Percentiles rank a stretch among this genome's conserved stretches.
Evolutionary conservation across 64 coral and sea anemone species (phyloP).

Genomic region (Pocillopora damicornis): DNA sequence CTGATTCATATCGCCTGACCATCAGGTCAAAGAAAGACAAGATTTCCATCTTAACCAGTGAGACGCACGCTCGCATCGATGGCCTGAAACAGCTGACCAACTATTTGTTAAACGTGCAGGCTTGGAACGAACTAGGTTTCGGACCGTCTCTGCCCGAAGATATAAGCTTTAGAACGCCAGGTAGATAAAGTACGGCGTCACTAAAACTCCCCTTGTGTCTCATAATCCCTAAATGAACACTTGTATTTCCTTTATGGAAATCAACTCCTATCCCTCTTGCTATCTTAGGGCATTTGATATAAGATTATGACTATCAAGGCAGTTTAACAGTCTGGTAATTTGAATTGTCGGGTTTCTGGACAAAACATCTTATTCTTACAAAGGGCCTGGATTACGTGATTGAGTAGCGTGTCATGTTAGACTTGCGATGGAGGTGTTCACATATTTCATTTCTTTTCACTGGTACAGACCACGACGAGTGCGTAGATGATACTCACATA

Average conservation of each 20-base stretch:
- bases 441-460: neutral
- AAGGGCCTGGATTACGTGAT: too few relatives aligned
- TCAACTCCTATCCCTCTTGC: too few relatives aligned
- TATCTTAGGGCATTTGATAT: too few relatives aligned
- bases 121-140: slow-evolving; percentile 22
- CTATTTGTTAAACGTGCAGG: slow-evolving; percentile 19
- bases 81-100: slow-evolving; percentile 40
- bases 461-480: slow-evolving; percentile 7
- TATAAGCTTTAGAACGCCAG: slow-evolving; percentile 39
- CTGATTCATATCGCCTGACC: slow-evolving; percentile 29
- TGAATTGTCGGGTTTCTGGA: too few relatives aligned
- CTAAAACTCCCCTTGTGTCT: neutral
- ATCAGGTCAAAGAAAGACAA: neutral
- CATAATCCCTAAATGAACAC: neutral
- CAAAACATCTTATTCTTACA: too few relatives aligned
- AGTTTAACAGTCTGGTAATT: too few relatives aligned
- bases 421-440: too few relatives aligned
- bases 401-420: too few relatives aligned
- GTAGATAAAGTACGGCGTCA: slow-evolving; percentile 1
- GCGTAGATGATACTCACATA: slow-evolving; percentile 5
- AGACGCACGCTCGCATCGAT: slow-evolving; percentile 31
- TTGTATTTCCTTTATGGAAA: too few relatives aligned
- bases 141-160: slow-evolving; percentile 28
- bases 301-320: too few relatives aligned
- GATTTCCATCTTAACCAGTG: neutral